These are phyloP conservation scores for Metacarcinus magister DNA, from an alignment of 2,888 invertebrate species.

Conservation along the genomic window DNA sequence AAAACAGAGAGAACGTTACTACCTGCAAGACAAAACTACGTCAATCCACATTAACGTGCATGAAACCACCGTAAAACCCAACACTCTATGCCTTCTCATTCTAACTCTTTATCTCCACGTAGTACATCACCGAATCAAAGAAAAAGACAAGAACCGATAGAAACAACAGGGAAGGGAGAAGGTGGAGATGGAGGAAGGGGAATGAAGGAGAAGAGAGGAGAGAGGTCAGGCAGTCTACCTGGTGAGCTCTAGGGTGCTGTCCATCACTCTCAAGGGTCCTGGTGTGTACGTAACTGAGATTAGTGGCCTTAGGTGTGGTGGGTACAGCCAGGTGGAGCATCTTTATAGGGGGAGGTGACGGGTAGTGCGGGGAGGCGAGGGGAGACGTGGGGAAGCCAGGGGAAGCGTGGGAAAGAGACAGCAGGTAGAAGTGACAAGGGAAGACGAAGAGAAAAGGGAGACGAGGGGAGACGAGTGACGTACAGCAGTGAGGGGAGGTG, in stretches of 20 bases:
- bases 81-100: no score
- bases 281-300: conserved; percentile 3
- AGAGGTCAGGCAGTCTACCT: neutral
- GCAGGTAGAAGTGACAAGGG: neutral
- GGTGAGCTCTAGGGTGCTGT: neutral
- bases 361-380: neutral
- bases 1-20: no score
- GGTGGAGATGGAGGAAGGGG: neutral
- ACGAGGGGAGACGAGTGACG: neutral
- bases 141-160: no score
- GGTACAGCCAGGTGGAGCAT: neutral
- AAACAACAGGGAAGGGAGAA: neutral
- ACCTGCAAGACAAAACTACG: no score
- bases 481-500: neutral
- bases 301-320: neutral
- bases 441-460: neutral
- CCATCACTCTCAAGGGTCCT: conserved; percentile 15
- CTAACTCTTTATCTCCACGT: no score
- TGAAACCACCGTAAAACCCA: no score
- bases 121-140: no score
- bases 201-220: neutral
- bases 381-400: neutral
- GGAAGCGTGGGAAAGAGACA: neutral
- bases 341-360: neutral
- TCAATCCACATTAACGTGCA: no score